A percentile compares a stretch with the other conserved stretches of the same genome.
Evolutionary conservation across 2,113 vertebrate species (phyloP).

Genomic region (Hemiprocne comata): DNA sequence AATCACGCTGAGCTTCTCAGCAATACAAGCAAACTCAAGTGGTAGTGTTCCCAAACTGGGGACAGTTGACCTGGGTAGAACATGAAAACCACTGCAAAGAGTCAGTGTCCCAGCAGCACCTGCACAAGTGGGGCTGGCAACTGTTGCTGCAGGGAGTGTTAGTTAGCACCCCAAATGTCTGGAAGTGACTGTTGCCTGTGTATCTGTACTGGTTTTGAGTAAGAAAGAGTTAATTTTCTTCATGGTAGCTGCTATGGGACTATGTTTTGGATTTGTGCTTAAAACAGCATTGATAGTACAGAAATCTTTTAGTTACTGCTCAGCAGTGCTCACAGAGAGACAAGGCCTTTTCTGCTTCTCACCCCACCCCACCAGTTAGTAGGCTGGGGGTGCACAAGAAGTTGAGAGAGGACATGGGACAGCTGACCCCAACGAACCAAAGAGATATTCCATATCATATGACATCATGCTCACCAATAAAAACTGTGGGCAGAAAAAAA

Average conservation of each 20-base stretch:
- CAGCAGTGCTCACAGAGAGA: not conserved
- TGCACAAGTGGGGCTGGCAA: not conserved
- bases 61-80: not conserved
- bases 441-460: not conserved
- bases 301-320: not conserved
- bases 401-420: accelerated
- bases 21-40: not conserved
- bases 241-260: not conserved
- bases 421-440: not conserved
- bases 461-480: not conserved
- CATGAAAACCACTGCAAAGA: not conserved
- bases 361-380: accelerated
- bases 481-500: not conserved
- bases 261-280: not conserved
- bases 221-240: not conserved
- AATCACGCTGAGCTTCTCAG: not conserved
- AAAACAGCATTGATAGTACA: not conserved
- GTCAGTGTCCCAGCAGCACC: not conserved
- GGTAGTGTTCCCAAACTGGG: not conserved
- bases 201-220: not conserved
- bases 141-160: not conserved
- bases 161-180: not conserved
- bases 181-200: not conserved
- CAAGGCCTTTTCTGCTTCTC: not conserved
- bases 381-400: not conserved